Conservation (phyloP, 1,140 invertebrate genomes). For the Ganaspis sp. region DNA sequence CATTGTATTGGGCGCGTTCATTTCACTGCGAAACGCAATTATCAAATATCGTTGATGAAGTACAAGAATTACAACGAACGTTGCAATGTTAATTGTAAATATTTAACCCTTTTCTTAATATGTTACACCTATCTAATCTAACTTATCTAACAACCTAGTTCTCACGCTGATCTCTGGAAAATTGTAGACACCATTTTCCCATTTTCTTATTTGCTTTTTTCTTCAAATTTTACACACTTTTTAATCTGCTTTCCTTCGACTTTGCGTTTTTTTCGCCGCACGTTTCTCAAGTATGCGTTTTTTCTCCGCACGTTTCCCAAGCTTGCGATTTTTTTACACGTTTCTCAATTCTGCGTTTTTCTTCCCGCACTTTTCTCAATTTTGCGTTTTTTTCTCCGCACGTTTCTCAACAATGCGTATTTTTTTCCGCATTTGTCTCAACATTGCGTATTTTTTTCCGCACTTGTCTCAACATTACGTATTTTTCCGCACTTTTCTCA, state of each 20-base stretch:
- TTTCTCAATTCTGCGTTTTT: no score
- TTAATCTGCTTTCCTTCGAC: not conserved
- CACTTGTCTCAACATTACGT: no score
- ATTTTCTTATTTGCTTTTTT: not conserved
- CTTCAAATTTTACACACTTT: not conserved
- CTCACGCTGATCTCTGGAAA: slow-evolving; percentile 25
- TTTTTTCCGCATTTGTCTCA: no score
- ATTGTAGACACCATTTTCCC: not conserved
- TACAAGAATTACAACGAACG: not conserved
- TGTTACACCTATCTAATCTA: slow-evolving; percentile 40
- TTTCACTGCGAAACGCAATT: not conserved
- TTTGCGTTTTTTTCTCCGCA: no score
- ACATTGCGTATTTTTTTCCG: no score
- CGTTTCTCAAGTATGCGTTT: no score
- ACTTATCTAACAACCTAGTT: slow-evolving; percentile 40
- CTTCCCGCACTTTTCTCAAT: no score
- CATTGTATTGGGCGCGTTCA: not conserved
- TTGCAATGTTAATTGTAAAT: not conserved
- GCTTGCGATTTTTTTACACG: no score
- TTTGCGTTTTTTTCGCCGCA: no score
- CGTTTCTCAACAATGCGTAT: no score
- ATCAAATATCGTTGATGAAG: slow-evolving; percentile 7
- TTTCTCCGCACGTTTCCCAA: no score
- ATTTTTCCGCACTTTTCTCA: no score
- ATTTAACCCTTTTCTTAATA: slow-evolving; percentile 3